phyloP scores from a whole-genome alignment of 2,888 invertebrate genomes.

The Aquatica leii region DNA sequence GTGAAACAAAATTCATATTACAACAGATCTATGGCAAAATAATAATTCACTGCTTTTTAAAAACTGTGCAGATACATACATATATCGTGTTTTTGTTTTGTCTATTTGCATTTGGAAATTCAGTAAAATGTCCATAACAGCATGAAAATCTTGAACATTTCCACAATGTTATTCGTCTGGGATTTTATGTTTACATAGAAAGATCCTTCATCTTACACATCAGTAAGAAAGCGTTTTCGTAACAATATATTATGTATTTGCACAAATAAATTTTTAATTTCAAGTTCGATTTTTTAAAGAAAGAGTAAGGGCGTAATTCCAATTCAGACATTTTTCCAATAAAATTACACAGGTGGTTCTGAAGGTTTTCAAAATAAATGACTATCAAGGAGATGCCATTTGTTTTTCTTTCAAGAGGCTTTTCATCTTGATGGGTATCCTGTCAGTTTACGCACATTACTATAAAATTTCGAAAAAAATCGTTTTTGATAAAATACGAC shows the following conservation, averaged over 20 bases:
- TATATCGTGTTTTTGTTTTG: background rate
- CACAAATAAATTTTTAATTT: too few relatives aligned
- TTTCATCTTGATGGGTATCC: slow-evolving; percentile 26
- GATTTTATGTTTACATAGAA: background rate
- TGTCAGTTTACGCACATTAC: slow-evolving; percentile 25
- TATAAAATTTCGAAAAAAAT: slow-evolving; percentile 17
- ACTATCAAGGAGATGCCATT: slow-evolving; percentile 44
- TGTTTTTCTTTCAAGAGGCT: slow-evolving; percentile 34
- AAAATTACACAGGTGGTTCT: slow-evolving; percentile 46
- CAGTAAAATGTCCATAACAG: background rate
- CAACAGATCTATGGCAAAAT: too few relatives aligned
- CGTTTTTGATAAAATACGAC: too few relatives aligned
- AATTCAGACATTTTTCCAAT: slow-evolving; percentile 42
- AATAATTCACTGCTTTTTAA: too few relatives aligned
- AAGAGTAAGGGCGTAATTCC: slow-evolving; percentile 16
- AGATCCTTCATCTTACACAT: too few relatives aligned
- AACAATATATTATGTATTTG: too few relatives aligned
- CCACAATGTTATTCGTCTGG: background rate
- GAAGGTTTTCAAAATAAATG: slow-evolving; percentile 46
- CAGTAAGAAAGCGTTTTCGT: too few relatives aligned
- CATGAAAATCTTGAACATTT: background rate
- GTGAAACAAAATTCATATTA: too few relatives aligned
- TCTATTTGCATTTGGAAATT: background rate
- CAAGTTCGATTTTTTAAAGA: too few relatives aligned
- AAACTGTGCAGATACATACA: too few relatives aligned